Percentiles rank a stretch among this genome's conserved stretches.
These are phyloP conservation scores for Microcebus ravelobensis DNA, from an alignment of 2,113 vertebrate species.

Conservation along the genomic window DNA sequence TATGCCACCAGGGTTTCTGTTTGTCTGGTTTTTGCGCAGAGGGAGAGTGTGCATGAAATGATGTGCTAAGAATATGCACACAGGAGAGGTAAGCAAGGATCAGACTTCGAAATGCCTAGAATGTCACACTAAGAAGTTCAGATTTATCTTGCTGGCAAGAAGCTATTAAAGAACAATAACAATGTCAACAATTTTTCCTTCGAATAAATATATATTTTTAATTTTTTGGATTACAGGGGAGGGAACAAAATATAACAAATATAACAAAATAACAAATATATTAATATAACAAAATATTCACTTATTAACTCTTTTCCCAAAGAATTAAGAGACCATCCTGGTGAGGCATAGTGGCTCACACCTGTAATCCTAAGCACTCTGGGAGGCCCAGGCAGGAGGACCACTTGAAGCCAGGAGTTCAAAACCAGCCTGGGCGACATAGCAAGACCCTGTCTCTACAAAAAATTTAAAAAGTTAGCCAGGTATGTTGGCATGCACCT, in stretches of 20 bases:
- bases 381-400: no score
- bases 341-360: no score
- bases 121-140: background rate
- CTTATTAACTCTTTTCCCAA: conserved; percentile 28
- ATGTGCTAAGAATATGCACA: background rate
- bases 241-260: background rate
- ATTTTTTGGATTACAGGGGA: background rate
- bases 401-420: no score
- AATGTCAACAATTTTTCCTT: background rate
- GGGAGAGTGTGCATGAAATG: background rate
- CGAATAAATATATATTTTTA: background rate
- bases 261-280: background rate
- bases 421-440: no score
- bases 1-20: background rate
- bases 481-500: no score
- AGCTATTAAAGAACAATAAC: background rate
- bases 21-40: background rate
- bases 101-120: background rate
- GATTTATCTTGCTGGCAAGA: background rate
- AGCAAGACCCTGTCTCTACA: no score
- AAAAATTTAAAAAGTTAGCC: no score
- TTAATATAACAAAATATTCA: background rate
- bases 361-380: no score
- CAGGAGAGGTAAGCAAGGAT: background rate
- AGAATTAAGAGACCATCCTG: background rate